Evolutionary conservation across 2,888 invertebrate genomes (phyloP).

Genomic region (Aleiodes leptofemur): DNA sequence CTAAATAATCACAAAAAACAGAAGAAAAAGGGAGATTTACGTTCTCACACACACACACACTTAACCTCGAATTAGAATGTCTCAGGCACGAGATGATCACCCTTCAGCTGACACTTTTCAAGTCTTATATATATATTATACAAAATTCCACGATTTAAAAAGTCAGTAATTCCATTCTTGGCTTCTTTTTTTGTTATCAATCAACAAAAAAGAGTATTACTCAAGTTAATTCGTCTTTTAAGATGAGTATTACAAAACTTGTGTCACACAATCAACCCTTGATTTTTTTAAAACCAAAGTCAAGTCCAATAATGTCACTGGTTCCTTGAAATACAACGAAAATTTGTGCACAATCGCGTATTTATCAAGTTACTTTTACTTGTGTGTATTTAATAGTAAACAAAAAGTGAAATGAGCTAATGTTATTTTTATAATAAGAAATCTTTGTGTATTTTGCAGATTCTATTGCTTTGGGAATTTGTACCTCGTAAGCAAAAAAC

Average conservation of each 20-base stretch:
- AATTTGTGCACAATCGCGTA: too few species aligned
- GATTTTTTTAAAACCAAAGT: not conserved
- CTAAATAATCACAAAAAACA: constrained; percentile 16
- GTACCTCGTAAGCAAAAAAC: too few species aligned
- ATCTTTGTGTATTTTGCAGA: too few species aligned
- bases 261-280: not conserved
- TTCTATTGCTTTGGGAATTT: too few species aligned
- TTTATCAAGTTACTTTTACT: too few species aligned
- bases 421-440: too few species aligned
- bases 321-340: too few species aligned
- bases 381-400: too few species aligned
- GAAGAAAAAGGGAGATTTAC: not conserved
- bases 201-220: not conserved
- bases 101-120: not conserved
- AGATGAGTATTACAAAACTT: not conserved
- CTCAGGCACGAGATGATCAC: not conserved
- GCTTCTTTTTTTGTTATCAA: not conserved
- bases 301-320: not conserved
- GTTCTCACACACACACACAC: constrained; percentile 5
- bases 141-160: not conserved
- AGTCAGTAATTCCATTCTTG: constrained; percentile 3
- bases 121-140: not conserved
- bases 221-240: not conserved
- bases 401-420: too few species aligned
- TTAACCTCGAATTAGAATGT: constrained; percentile 8